Percentiles rank a stretch among this genome's conserved stretches.
Conservation (phyloP, 2,797 vertebrate species). For the Tadarida brasiliensis region DNA sequence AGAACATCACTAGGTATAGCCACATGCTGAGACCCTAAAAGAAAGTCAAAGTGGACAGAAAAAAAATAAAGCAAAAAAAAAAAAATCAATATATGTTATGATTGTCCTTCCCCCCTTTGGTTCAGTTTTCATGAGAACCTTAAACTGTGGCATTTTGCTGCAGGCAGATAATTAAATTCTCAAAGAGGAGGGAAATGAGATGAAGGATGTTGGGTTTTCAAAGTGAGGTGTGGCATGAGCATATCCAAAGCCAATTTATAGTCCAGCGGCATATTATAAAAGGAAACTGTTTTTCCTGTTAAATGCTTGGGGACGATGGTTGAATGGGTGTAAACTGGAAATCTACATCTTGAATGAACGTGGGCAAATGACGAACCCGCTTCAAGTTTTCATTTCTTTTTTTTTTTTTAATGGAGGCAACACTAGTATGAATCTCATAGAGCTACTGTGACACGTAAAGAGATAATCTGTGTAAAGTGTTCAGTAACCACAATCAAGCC, state of each 20-base stretch:
- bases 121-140: slow-evolving; percentile 64
- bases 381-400: background rate
- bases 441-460: background rate
- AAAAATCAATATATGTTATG: slow-evolving; percentile 15
- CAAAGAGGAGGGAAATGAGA: slow-evolving; percentile 54
- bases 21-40: slow-evolving; percentile 45
- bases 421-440: background rate
- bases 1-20: background rate
- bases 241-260: slow-evolving; percentile 47
- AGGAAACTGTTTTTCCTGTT: slow-evolving; percentile 25
- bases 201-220: slow-evolving; percentile 40
- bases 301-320: background rate
- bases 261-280: background rate
- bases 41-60: slow-evolving; percentile 15
- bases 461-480: background rate
- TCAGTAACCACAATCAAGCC: background rate
- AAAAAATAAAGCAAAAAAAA: slow-evolving; percentile 5
- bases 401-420: background rate
- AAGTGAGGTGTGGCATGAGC: slow-evolving; percentile 8
- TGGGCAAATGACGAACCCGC: background rate
- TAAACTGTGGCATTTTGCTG: slow-evolving; percentile 57
- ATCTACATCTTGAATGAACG: background rate
- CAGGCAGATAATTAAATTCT: slow-evolving; percentile 66
- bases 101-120: slow-evolving; percentile 22
- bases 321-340: background rate